A percentile compares a stretch with the other conserved stretches of the same genome.
Evolutionary conservation across 2,113 vertebrate species (phyloP).

Genomic region (Eira barbara): DNA sequence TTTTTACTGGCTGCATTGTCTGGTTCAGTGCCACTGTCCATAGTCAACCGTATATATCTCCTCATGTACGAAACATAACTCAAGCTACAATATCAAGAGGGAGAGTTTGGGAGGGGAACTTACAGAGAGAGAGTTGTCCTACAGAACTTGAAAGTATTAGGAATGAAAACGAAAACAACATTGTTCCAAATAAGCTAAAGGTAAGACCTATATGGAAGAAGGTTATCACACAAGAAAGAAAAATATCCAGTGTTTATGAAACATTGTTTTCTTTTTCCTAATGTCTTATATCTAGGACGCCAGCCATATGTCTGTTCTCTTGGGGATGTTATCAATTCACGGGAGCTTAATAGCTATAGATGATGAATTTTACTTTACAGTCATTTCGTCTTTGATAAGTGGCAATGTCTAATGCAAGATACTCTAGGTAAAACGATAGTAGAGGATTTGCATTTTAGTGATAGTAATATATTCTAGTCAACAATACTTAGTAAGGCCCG

Average conservation of each 20-base stretch:
- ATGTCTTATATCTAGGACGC: background rate
- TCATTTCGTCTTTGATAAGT: constrained; percentile 32
- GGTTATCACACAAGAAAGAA: background rate
- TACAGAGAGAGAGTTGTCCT: background rate
- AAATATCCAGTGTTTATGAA: constrained; percentile 31
- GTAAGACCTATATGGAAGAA: background rate
- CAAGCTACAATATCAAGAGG: background rate
- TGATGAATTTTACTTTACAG: constrained; percentile 49
- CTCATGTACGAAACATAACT: background rate
- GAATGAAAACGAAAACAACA: background rate
- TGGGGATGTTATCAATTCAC: constrained; percentile 23
- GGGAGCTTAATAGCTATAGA: background rate
- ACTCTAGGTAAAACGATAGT: background rate
- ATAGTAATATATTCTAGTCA: background rate
- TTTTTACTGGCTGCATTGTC: background rate
- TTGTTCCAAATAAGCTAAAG: background rate
- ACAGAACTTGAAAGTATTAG: background rate
- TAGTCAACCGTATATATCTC: background rate
- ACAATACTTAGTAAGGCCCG: background rate
- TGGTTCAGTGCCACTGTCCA: background rate
- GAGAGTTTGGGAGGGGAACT: background rate
- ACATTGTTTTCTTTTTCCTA: background rate
- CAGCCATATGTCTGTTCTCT: background rate
- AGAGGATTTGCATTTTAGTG: background rate
- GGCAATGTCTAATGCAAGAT: background rate